Percentiles rank a stretch among this genome's conserved stretches.
Conservation (phyloP, 2,888 invertebrate genomes). For the Cylindroiulus punctatus region DNA sequence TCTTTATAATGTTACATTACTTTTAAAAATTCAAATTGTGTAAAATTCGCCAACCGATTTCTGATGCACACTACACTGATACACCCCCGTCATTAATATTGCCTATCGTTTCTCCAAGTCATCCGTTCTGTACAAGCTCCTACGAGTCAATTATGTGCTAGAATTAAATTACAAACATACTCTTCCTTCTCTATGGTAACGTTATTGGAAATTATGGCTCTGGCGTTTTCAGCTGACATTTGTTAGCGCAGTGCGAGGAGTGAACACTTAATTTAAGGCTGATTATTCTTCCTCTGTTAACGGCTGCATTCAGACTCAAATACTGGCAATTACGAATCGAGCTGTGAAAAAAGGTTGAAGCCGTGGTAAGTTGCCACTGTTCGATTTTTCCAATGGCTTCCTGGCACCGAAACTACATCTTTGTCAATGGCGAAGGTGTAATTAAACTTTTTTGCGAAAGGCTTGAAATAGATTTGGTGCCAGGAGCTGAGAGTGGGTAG, state of each 20-base stretch:
- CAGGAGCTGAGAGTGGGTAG: too few relatives aligned
- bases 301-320: neutral
- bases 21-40: too few relatives aligned
- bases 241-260: neutral
- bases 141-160: neutral
- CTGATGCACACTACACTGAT: neutral
- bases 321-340: neutral
- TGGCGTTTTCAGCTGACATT: neutral
- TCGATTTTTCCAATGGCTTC: neutral
- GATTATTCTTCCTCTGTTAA: neutral
- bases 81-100: neutral
- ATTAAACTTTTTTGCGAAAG: neutral
- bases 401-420: neutral
- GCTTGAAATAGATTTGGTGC: too few relatives aligned
- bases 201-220: slow-evolving; percentile 22
- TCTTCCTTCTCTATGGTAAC: slow-evolving; percentile 8
- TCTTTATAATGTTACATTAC: too few relatives aligned
- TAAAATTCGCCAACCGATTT: neutral
- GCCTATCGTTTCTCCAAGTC: neutral
- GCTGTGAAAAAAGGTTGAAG: neutral
- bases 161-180: neutral
- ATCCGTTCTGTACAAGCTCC: neutral
- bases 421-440: neutral
- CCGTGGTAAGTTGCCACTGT: neutral
- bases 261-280: neutral